Evolutionary conservation across 2,888 invertebrate species (phyloP).

Genomic region (Drosophila birchii): DNA sequence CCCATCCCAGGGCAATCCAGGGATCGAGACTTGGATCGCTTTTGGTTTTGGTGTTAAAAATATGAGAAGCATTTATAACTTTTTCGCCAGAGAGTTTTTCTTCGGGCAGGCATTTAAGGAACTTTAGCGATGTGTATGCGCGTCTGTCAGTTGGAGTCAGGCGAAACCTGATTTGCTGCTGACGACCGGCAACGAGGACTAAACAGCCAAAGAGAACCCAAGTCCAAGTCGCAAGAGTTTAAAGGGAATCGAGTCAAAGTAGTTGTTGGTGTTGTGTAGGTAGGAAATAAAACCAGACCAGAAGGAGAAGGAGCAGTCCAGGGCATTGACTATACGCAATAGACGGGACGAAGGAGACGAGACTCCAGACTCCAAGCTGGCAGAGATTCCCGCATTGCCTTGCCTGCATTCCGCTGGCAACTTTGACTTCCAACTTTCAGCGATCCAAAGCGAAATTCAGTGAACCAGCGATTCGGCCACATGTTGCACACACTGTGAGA

Average conservation of each 20-base stretch:
- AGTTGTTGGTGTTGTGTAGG: conserved; percentile 48
- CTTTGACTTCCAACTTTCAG: conserved; percentile 20
- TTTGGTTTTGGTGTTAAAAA: conserved; percentile 68
- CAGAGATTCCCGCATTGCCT: conserved; percentile 28
- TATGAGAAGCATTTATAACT: conserved; percentile 69
- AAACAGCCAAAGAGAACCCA: conserved; percentile 20
- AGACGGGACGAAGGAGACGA: conserved; percentile 20
- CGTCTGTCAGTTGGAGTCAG: conserved; percentile 62
- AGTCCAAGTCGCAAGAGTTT: conserved; percentile 65
- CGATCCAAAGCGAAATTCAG: conserved; percentile 24
- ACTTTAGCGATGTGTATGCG: conserved; percentile 69
- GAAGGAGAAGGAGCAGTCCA: conserved; percentile 5
- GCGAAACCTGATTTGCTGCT: conserved; percentile 74
- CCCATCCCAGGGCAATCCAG: conserved; percentile 19
- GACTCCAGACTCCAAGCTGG: conserved; percentile 18
- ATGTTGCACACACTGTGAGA: conserved; percentile 82
- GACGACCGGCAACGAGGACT: conserved; percentile 33
- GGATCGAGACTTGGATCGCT: conserved; percentile 17
- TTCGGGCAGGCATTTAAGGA: conserved; percentile 63
- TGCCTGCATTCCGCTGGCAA: conserved; percentile 39
- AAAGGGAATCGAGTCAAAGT: conserved; percentile 61
- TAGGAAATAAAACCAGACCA: conserved; percentile 45
- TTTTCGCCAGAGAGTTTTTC: conserved; percentile 34
- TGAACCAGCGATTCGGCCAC: conserved; percentile 56
- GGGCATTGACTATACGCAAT: conserved; percentile 44